Evolutionary conservation across 1,140 invertebrate genomes (phyloP).

Genomic region (Zaprionus nigranus): DNA sequence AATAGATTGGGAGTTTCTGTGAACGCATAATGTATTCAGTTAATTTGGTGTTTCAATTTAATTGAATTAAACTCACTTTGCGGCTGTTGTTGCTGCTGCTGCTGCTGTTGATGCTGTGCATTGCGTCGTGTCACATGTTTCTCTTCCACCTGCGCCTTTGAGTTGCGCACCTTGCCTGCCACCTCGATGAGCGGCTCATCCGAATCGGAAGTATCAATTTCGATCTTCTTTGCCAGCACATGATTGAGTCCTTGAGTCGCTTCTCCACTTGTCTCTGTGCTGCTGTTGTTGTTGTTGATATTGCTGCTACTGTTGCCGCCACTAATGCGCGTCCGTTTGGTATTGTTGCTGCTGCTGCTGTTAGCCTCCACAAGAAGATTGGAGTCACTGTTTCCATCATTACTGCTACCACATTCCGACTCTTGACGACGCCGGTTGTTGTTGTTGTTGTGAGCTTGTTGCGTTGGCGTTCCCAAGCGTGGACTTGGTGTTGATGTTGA

Average conservation of each 20-base stretch:
- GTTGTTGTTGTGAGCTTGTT: conserved; percentile 53
- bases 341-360: conserved; percentile 25
- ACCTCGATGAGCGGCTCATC: conserved; percentile 91
- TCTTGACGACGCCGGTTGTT: conserved; percentile 90
- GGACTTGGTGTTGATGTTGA: conserved; percentile 58
- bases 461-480: conserved; percentile 55
- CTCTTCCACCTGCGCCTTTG: conserved; percentile 70
- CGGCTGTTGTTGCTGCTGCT: conserved; percentile 37
- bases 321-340: conserved; percentile 56
- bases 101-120: conserved; percentile 63
- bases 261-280: conserved; percentile 1
- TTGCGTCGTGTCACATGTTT: conserved; percentile 76
- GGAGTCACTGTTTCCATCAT: conserved; percentile 39
- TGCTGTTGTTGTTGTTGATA: conserved; percentile 32
- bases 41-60: neutral
- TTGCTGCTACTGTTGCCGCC: conserved; percentile 35
- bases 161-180: conserved; percentile 88
- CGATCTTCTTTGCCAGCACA: conserved; percentile 73
- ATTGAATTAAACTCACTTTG: conserved; percentile 52
- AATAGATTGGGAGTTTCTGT: conserved; percentile 47
- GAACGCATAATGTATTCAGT: neutral
- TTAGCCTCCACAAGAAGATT: conserved; percentile 30
- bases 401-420: conserved; percentile 87
- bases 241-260: conserved; percentile 40
- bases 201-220: conserved; percentile 89